Evolutionary conservation across 2,113 vertebrate species (phyloP).

Genomic region (Melospiza melodia): DNA sequence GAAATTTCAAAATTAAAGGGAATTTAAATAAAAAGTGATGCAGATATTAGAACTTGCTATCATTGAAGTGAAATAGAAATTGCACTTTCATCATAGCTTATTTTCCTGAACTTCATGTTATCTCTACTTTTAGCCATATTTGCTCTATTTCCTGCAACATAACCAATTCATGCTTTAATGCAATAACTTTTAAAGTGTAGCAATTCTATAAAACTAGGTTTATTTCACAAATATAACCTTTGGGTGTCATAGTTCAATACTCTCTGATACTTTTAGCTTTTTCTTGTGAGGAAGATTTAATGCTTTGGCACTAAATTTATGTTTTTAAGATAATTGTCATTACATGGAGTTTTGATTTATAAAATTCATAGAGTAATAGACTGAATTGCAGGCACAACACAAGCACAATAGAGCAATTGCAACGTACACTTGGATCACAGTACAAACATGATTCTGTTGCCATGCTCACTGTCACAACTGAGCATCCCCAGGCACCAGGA

Average conservation of each 20-base stretch:
- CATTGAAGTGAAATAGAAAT: neutral
- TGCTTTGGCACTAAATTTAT: neutral
- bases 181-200: neutral
- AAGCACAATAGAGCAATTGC: neutral
- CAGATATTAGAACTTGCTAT: neutral
- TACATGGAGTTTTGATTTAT: neutral
- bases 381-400: neutral
- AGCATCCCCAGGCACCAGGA: neutral
- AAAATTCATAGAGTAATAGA: neutral
- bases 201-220: neutral
- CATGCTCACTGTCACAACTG: neutral
- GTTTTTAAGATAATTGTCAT: neutral
- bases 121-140: neutral
- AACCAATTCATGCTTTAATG: neutral
- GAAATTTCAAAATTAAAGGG: neutral
- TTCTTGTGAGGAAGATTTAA: neutral
- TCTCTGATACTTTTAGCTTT: neutral
- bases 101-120: neutral
- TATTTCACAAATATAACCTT: neutral
- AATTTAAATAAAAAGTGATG: neutral
- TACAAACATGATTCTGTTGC: neutral
- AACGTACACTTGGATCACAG: neutral
- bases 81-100: neutral
- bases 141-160: neutral
- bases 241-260: neutral